Evolutionary conservation across 1,140 invertebrate species (phyloP).

Genomic region (Ruditapes philippinarum): DNA sequence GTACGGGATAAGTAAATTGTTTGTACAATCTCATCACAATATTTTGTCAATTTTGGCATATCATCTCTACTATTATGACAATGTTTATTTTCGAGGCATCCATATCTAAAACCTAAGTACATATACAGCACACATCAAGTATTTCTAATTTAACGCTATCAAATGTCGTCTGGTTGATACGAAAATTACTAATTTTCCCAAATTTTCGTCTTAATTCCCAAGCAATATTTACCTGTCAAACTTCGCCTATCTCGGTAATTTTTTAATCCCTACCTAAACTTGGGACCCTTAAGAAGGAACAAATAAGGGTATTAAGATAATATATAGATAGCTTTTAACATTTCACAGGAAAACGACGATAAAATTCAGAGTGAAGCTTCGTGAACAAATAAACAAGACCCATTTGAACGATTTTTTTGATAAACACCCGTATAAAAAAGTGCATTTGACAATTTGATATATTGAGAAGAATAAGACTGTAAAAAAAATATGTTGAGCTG

Average conservation of each 20-base stretch:
- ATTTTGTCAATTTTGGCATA: slow-evolving; percentile 17
- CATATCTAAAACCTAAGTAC: background rate
- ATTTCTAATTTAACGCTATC: slow-evolving; percentile 19
- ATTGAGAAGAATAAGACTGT: too few relatives aligned
- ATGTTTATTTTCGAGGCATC: background rate
- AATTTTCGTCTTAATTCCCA: background rate
- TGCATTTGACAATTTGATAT: too few relatives aligned
- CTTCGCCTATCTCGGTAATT: background rate
- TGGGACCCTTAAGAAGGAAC: slow-evolving; percentile 54
- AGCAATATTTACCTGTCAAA: slow-evolving; percentile 55
- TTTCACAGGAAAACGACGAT: background rate
- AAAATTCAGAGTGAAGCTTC: background rate
- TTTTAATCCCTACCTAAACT: slow-evolving; percentile 34
- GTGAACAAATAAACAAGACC: too few relatives aligned
- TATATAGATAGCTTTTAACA: background rate
- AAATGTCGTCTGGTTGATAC: background rate
- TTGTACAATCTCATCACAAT: background rate
- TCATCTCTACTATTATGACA: background rate
- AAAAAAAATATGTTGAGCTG: too few relatives aligned
- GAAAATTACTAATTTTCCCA: too few relatives aligned
- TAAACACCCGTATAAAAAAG: too few relatives aligned
- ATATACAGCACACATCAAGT: background rate
- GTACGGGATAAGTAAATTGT: slow-evolving; percentile 8
- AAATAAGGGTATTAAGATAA: slow-evolving; percentile 55
- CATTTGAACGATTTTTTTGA: too few relatives aligned